Base-by-base conservation (phyloP, 2,797 vertebrate genomes). In the Orestias chungarensis region DNA sequence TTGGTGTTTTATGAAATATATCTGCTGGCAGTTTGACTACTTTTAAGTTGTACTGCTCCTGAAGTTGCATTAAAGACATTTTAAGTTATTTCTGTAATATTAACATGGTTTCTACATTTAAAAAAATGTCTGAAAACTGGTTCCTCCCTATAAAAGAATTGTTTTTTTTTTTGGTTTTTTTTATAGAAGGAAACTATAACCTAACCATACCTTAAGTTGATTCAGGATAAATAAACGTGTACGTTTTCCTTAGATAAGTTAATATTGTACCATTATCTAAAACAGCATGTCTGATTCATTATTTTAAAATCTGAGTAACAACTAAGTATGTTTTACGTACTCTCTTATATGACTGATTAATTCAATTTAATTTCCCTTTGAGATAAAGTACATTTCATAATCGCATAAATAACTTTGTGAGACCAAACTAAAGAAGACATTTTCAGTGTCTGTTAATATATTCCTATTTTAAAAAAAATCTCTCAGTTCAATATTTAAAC, bases 281-380 rank as follows among this genome's bases (percentile, higher is more conserved):
- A 38, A 57, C 27, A 1, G 38, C 68, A 50, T 62, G 64, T 69
- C 15, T 69, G 38, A 59, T 66, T 38, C 8, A 4, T 61, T 25
- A 0, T 35, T 73, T 46, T 71, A 40, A n/a, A 18, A 38, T 33
- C 20, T 73, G 31, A 46, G 35, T 44, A 42, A 42, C 47, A 61
- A n/a, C 33, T 20, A 61, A 11, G 27, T 49, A 61, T 69, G 33
- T 74, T 76, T 76, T n/a, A 49, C 59, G 72, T 57, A 74, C 71
- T 54, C 40, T 75, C 77, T 74, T 65, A 67, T 79, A 69, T 68
- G 66, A 33, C 18, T 73, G 73, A 77, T 38, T 29, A 14, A n/a
- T n/a, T n/a, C n/a, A n/a, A n/a, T n/a, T n/a, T n/a, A n/a, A n/a
- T n/a, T n/a, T n/a, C n/a, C n/a, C n/a, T n/a, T n/a, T n/a, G n/a